Percentiles rank a stretch among this genome's conserved stretches.
These are phyloP conservation scores for Amphimedon queenslandica DNA, from an alignment of 37 sponge, comb jelly and placozoan genomes.

Conservation along the genomic window DNA sequence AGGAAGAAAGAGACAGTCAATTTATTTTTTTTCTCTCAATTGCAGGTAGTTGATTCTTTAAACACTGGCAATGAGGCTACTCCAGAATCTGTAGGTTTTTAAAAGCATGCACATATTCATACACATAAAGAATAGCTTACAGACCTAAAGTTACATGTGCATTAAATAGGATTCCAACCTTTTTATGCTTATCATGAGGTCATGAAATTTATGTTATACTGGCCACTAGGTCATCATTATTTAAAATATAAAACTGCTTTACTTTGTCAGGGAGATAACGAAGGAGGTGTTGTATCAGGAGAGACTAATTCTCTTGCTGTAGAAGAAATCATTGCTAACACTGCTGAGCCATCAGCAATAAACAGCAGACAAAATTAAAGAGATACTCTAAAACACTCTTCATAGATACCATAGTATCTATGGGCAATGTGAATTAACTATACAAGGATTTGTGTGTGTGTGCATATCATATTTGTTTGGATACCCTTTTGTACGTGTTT, in stretches of 20 bases:
- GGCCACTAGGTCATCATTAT: too few species aligned
- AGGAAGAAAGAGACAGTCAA: too few species aligned
- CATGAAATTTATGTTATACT: too few species aligned
- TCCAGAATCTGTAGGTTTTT: not conserved
- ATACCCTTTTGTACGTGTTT: not conserved
- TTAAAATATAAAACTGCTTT: too few species aligned
- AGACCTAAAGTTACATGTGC: not conserved
- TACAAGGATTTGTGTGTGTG: not conserved
- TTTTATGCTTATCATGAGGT: too few species aligned
- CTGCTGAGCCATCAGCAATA: not conserved
- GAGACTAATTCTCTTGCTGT: not conserved
- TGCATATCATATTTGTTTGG: not conserved
- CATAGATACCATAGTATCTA: too few species aligned
- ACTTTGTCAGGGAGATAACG: not conserved
- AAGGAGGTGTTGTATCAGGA: not conserved
- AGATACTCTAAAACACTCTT: not conserved
- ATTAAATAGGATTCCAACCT: too few species aligned
- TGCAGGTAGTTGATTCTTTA: too few species aligned
- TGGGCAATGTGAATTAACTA: too few species aligned
- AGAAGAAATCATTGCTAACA: slow-evolving; percentile 1
- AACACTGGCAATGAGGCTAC: not conserved
- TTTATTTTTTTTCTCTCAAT: too few species aligned
- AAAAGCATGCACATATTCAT: not conserved
- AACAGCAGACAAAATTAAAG: not conserved
- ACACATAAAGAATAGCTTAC: not conserved